A percentile compares a stretch with the other conserved stretches of the same genome.
Evolutionary conservation across 2,113 vertebrate species (phyloP).

Genomic region (Callospermophilus lateralis): DNA sequence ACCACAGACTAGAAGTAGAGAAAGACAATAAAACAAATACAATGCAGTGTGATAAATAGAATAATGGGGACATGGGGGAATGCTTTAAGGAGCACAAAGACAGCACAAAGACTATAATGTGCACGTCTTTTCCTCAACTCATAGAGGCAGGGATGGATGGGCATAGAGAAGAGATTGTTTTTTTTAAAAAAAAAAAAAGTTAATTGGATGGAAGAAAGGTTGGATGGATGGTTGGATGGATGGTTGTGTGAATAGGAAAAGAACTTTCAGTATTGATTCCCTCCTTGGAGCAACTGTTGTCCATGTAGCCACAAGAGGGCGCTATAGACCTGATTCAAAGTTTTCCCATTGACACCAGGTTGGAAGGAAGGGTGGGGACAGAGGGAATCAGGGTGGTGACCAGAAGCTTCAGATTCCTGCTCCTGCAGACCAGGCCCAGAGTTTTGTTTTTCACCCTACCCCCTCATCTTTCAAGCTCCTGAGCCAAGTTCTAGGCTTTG

Average conservation of each 20-base stretch:
- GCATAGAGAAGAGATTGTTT: neutral
- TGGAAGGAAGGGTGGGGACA: neutral
- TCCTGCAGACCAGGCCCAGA: neutral
- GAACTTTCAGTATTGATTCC: neutral
- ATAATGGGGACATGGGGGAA: neutral
- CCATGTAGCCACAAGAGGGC: slow-evolving; percentile 64
- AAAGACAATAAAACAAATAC: neutral
- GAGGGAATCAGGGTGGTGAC: no score
- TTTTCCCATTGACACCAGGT: neutral
- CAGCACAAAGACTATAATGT: neutral
- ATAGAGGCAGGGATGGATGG: neutral
- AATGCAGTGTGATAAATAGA: neutral
- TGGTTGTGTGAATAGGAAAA: neutral
- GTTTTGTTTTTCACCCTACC: neutral
- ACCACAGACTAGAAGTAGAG: neutral
- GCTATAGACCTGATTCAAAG: slow-evolving; percentile 36
- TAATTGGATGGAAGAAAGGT: neutral
- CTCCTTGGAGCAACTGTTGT: neutral
- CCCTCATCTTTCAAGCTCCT: neutral
- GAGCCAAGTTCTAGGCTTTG: neutral
- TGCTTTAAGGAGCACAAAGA: neutral
- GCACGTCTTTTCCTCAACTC: neutral
- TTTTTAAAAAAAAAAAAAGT: no score
- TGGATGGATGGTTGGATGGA: no score
- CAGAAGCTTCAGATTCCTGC: neutral